phyloP scores from a whole-genome alignment of 2,113 vertebrate genomes.

The Pelobates fuscus region DNA sequence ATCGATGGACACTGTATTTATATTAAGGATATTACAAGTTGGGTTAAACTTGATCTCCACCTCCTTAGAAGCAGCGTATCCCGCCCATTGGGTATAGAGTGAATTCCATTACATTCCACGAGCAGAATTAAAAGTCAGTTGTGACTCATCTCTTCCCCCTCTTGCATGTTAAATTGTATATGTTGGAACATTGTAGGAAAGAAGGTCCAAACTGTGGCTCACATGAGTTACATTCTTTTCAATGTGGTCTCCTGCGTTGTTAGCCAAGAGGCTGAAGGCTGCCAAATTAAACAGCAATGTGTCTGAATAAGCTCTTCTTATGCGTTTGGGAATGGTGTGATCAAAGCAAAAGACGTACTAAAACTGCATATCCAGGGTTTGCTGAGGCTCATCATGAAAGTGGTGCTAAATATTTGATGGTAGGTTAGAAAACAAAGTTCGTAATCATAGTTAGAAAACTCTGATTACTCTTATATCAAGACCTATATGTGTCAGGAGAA shows the following conservation, averaged over 20 bases:
- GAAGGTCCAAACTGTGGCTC: constrained; percentile 67
- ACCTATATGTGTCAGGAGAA: too few species aligned
- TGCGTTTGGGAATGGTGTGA: constrained; percentile 61
- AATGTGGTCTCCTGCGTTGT: constrained; percentile 67
- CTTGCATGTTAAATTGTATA: neutral
- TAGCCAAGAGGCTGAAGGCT: constrained; percentile 62
- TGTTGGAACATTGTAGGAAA: constrained; percentile 46
- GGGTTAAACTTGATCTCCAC: neutral
- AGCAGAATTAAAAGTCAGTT: neutral
- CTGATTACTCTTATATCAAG: too few species aligned
- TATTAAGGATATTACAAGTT: too few species aligned
- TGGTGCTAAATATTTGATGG: neutral
- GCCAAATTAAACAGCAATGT: constrained; percentile 73
- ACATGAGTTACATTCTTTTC: constrained; percentile 66
- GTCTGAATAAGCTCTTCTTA: constrained; percentile 60
- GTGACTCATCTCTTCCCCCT: neutral
- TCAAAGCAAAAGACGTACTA: neutral
- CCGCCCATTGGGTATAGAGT: neutral
- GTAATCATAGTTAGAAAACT: too few species aligned
- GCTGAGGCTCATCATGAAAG: neutral
- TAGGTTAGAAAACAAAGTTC: too few species aligned
- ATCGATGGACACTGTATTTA: too few species aligned
- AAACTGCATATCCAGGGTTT: neutral
- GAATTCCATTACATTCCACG: neutral
- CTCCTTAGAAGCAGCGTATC: too few species aligned